Base-by-base conservation (phyloP, 2,888 invertebrate species). In the Eurytoma adleriae region DNA sequence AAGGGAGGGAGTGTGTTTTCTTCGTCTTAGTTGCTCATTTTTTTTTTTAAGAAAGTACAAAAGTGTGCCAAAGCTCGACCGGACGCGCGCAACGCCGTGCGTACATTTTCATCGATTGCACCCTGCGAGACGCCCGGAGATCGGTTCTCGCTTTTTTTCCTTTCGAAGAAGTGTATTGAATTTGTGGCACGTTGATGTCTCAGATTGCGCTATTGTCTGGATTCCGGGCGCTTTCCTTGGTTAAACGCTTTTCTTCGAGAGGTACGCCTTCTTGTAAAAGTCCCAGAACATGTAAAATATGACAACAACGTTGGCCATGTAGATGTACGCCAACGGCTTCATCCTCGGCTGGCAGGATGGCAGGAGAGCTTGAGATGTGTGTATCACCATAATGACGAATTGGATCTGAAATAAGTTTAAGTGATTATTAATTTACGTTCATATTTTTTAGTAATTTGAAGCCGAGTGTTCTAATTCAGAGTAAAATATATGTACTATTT, bases 261-360 rank as follows among this genome's bases (percentile, higher is more conserved):
- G 86, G 85, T 95, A 95, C 69, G 93, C 92, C 75, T 92, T 92
- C 82, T 91, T 92, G 84, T 94, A 96, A 88, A 95, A 96, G 77
- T 94, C 92, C 84, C 93, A 94, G 86, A 96, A 96, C 92, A 95
- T 93, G 88, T 94, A 94, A 86, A 94, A 94, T 67, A 95, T 93
- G 75, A 94, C 89, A 78, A 92, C 82, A 3, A 95, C 92, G 84
- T 95, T 94, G 0, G 93, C 92, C 82, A 94, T 91, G 88, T 93
- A 95, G 76, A 94, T 87, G 0, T 88, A 80, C 0, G 93, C 90
- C 0, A 94, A 86, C 0, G 91, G 89, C 20, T 91, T 89, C 0
- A 93, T 92, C 1, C 93, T 86, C 5, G 89, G 92, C 0, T 92
- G 90, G 84, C 95, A 95, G 71, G 92, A 91, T 0, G 94, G 93